Conservation (phyloP, 2,797 vertebrate species). For the Eospalax fontanierii region DNA sequence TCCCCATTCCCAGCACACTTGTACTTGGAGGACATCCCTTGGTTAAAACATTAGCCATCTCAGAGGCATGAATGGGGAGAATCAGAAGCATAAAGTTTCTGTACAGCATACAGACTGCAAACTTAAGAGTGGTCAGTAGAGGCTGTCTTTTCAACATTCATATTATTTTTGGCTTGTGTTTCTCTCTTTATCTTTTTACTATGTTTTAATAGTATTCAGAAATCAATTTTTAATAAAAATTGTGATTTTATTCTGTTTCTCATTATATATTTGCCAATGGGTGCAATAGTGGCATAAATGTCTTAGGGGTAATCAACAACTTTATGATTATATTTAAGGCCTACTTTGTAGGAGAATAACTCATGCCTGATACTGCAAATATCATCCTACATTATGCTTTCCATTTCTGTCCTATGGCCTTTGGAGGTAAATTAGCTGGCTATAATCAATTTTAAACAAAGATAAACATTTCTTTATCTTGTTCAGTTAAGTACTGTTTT, state of each 20-base stretch:
- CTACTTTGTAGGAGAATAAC: no score
- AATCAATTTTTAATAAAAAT: background rate
- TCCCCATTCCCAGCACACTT: background rate
- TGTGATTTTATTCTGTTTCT: background rate
- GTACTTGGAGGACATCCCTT: background rate
- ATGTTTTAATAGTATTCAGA: background rate
- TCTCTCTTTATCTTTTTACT: background rate
- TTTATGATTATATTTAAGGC: background rate
- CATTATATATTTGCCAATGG: background rate
- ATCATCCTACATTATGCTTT: background rate
- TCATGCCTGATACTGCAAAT: background rate
- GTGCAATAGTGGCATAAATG: background rate
- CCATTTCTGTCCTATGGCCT: background rate
- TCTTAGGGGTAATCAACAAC: background rate
- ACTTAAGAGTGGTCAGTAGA: background rate
- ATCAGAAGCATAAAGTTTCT: background rate
- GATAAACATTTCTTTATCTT: background rate
- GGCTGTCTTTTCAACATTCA: background rate
- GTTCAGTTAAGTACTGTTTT: background rate
- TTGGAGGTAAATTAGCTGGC: background rate
- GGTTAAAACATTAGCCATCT: no score
- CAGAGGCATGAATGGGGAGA: background rate
- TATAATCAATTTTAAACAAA: background rate
- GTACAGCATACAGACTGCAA: no score
- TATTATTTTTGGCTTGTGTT: background rate